These are phyloP conservation scores for Chionis minor DNA, from an alignment of 2,113 vertebrate species.

Conservation along the genomic window DNA sequence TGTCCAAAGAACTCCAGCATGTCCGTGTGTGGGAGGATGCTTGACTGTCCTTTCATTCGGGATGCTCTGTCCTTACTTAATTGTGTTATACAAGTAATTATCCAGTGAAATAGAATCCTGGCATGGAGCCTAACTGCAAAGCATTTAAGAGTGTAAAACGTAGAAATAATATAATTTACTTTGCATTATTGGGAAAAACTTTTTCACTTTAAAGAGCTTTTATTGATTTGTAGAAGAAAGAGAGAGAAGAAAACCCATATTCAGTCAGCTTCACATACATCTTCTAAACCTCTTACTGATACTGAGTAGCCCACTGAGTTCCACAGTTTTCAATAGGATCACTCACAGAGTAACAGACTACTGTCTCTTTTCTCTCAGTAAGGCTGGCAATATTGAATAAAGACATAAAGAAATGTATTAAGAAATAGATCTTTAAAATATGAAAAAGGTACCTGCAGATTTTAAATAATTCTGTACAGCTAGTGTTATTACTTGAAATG, in stretches of 20 bases:
- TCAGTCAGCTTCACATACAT: background rate
- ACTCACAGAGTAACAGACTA: background rate
- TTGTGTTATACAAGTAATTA: background rate
- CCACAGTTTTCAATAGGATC: background rate
- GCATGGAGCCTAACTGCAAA: background rate
- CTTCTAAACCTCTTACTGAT: background rate
- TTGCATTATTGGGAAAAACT: conserved; percentile 25
- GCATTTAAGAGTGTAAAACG: background rate
- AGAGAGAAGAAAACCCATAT: background rate
- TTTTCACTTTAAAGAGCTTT: conserved; percentile 28
- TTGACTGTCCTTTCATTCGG: background rate
- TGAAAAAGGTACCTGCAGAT: background rate
- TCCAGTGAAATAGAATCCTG: background rate
- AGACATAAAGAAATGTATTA: background rate
- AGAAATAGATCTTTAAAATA: background rate
- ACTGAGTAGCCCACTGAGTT: background rate
- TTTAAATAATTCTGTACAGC: background rate
- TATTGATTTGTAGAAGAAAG: conserved; percentile 17
- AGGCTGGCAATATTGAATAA: background rate
- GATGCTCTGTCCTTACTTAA: background rate
- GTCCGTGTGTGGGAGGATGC: background rate
- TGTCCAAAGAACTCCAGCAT: background rate
- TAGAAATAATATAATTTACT: conserved; percentile 45
- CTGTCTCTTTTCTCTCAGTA: background rate
- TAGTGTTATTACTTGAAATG: background rate